These are phyloP conservation scores for Emberiza fucata DNA, from an alignment of 2,113 vertebrate genomes.

Conservation along the genomic window DNA sequence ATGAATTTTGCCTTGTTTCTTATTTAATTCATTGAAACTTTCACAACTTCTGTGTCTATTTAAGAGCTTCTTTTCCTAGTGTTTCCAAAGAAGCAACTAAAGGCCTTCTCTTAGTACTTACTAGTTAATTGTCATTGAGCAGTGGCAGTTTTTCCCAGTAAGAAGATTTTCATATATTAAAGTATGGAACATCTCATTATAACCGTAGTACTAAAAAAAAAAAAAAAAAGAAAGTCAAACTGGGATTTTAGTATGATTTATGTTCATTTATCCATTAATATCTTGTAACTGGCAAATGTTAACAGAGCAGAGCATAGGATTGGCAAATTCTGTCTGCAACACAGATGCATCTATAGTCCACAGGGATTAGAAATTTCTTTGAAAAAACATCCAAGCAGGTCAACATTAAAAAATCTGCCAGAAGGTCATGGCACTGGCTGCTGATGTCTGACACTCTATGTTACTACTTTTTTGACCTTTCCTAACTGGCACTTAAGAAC, in stretches of 20 bases:
- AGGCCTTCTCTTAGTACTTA: background rate
- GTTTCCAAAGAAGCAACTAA: background rate
- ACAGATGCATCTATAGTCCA: background rate
- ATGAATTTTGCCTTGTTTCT: background rate
- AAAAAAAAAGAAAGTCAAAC: background rate
- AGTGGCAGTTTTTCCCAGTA: background rate
- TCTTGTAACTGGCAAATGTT: background rate
- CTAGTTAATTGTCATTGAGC: background rate
- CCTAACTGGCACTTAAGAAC: background rate
- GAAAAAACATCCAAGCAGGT: background rate
- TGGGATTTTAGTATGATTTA: background rate
- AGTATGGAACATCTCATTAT: background rate
- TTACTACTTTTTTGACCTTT: background rate
- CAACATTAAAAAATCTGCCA: background rate
- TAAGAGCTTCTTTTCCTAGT: background rate
- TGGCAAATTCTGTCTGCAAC: background rate
- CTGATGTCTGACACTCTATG: background rate
- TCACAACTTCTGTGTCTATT: background rate
- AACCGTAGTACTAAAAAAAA: background rate
- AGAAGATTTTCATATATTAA: background rate
- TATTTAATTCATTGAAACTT: background rate
- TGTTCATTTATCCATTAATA: background rate
- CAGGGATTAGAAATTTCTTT: background rate
- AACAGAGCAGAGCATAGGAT: background rate
- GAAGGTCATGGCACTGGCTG: background rate